Conservation (phyloP, 2,113 vertebrate species). For the Ellobius talpinus region DNA sequence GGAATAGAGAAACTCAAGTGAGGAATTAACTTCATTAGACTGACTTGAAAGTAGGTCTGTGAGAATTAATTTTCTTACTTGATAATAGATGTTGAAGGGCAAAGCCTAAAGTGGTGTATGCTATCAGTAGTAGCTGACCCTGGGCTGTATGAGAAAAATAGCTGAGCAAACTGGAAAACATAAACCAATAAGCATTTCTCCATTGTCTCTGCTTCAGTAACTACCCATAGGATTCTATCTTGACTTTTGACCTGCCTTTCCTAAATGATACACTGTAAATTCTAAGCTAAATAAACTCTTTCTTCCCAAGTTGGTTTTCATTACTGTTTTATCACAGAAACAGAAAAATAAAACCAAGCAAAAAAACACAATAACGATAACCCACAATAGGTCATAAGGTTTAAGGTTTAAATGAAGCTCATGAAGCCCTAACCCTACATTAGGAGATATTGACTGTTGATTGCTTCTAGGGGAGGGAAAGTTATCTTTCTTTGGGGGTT, state of each 20-base stretch:
- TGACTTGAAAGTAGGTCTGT: not conserved
- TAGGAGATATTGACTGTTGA: not conserved
- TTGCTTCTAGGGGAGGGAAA: not conserved
- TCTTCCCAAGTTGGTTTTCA: not conserved
- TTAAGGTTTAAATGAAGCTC: not conserved
- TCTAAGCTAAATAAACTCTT: not conserved
- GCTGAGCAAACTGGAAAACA: not conserved
- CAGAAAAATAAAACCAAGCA: not conserved
- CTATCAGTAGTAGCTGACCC: not conserved
- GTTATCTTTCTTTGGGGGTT: not conserved
- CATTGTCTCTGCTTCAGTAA: not conserved
- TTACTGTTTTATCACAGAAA: not conserved
- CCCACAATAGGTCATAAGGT: not conserved
- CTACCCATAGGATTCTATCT: not conserved
- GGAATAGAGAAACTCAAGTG: not conserved
- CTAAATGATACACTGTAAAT: not conserved
- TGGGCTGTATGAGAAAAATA: not conserved
- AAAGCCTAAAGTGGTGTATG: not conserved
- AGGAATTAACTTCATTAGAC: not conserved
- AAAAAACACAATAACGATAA: not conserved
- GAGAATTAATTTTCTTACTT: not conserved
- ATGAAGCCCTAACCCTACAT: not conserved
- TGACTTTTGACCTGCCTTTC: not conserved
- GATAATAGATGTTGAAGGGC: not conserved
- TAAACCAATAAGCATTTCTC: not conserved